phyloP scores from a whole-genome alignment of 2,797 vertebrate species.

The Crossoptilon crossoptilon region DNA sequence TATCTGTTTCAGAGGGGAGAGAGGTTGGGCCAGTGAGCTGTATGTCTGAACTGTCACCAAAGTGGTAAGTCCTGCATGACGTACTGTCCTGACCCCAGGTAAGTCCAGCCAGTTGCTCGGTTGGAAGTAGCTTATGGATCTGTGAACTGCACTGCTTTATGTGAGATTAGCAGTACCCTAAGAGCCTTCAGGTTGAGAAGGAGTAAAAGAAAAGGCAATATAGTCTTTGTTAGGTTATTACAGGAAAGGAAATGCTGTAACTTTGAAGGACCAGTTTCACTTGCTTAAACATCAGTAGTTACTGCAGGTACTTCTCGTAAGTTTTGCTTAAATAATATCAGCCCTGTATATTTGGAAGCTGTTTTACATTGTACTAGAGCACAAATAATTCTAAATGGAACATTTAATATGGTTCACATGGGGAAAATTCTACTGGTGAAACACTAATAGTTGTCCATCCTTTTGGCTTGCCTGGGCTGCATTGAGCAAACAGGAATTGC shows the following conservation, averaged over 20 bases:
- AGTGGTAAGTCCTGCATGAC: neutral
- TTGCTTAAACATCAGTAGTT: neutral
- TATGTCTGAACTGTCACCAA: neutral
- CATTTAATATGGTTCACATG: fast-evolving
- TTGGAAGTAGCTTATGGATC: neutral
- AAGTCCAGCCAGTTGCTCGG: too few relatives aligned
- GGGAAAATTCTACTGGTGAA: neutral
- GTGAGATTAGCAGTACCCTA: fast-evolving
- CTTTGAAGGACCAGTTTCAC: neutral
- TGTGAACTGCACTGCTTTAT: neutral
- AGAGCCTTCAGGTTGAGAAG: fast-evolving
- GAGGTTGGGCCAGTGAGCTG: neutral
- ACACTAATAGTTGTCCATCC: too few relatives aligned
- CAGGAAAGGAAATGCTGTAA: fast-evolving
- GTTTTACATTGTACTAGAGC: neutral
- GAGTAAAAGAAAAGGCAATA: too few relatives aligned
- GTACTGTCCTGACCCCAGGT: too few relatives aligned
- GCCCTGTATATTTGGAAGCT: neutral
- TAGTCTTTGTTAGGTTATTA: neutral
- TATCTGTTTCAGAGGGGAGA: neutral
- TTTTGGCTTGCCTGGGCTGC: too few relatives aligned
- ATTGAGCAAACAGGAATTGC: too few relatives aligned
- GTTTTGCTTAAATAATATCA: neutral
- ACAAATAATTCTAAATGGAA: fast-evolving
- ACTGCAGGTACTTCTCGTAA: neutral